Percentiles rank a stretch among this genome's conserved stretches.
Evolutionary conservation across 2,797 vertebrate species (phyloP).

Genomic region (Synanceia verrucosa): DNA sequence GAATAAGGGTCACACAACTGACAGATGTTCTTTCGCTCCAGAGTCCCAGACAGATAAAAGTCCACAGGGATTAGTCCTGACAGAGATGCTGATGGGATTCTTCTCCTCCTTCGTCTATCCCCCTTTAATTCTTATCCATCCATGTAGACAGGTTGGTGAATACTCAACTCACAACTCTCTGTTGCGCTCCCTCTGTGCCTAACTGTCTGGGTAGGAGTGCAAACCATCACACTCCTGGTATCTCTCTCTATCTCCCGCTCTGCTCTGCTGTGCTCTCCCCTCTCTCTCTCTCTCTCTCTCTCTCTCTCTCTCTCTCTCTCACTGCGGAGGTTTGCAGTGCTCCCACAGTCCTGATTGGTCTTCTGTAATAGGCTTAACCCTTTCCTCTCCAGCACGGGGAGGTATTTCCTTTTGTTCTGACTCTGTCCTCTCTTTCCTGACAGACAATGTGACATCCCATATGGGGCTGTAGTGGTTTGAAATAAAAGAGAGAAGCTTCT

Average conservation of each 20-base stretch:
- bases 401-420: constrained; percentile 74
- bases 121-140: constrained; percentile 52
- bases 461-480: constrained; percentile 43
- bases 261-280: constrained; percentile 72
- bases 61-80: constrained; percentile 59
- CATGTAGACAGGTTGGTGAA: constrained; percentile 36
- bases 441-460: constrained; percentile 42
- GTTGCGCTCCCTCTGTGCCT: constrained; percentile 79
- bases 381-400: constrained; percentile 65
- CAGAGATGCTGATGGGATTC: constrained; percentile 45
- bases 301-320: constrained; percentile 84
- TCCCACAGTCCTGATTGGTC: constrained; percentile 95
- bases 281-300: constrained; percentile 36
- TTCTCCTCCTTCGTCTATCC: constrained; percentile 40
- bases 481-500: constrained; percentile 7
- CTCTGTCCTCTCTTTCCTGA: constrained; percentile 43
- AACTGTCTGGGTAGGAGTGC: constrained; percentile 65
- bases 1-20: constrained; percentile 53
- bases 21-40: constrained; percentile 57
- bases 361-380: constrained; percentile 91
- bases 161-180: constrained; percentile 73
- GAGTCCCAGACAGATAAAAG: constrained; percentile 42
- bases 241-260: constrained; percentile 82
- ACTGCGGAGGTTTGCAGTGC: constrained; percentile 98
- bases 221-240: constrained; percentile 71